These are phyloP conservation scores for Drosophila pseudoobscura DNA, from an alignment of 1,140 invertebrate species.

Conservation along the genomic window DNA sequence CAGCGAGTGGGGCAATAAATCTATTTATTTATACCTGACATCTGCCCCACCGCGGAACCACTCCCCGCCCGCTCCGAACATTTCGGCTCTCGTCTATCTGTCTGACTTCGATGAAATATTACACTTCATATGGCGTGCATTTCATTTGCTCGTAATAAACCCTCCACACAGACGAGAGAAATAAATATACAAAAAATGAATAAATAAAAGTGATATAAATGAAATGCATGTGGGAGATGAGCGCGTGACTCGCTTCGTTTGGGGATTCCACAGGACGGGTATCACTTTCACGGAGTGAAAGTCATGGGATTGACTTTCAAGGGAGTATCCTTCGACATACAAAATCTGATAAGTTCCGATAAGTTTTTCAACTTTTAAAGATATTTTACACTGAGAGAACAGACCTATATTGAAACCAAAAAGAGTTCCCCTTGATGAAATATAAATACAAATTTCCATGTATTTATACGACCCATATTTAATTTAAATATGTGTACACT, in stretches of 20 bases:
- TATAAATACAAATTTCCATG: too few relatives aligned
- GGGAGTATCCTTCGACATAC: too few relatives aligned
- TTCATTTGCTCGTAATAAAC: slow-evolving; percentile 74
- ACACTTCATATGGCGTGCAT: slow-evolving; percentile 69
- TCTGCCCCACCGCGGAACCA: background rate
- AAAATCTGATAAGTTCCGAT: too few relatives aligned
- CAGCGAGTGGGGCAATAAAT: slow-evolving; percentile 58
- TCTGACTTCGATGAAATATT: slow-evolving; percentile 71
- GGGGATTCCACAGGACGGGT: too few relatives aligned
- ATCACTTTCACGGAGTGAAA: too few relatives aligned
- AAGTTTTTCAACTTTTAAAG: too few relatives aligned
- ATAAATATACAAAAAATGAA: background rate
- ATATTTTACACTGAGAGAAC: too few relatives aligned
- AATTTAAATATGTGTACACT: too few relatives aligned
- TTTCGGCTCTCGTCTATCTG: slow-evolving; percentile 15
- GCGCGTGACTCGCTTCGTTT: background rate
- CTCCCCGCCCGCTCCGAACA: background rate
- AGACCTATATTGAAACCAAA: too few relatives aligned
- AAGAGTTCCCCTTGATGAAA: too few relatives aligned
- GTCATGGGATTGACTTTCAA: too few relatives aligned
- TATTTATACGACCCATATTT: too few relatives aligned
- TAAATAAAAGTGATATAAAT: slow-evolving; percentile 51
- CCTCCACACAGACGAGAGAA: background rate
- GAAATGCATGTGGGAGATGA: slow-evolving; percentile 9
- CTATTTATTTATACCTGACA: slow-evolving; percentile 68